Conservation (phyloP, 2,888 invertebrate species). For the Acanthococcus lagerstroemiae region DNA sequence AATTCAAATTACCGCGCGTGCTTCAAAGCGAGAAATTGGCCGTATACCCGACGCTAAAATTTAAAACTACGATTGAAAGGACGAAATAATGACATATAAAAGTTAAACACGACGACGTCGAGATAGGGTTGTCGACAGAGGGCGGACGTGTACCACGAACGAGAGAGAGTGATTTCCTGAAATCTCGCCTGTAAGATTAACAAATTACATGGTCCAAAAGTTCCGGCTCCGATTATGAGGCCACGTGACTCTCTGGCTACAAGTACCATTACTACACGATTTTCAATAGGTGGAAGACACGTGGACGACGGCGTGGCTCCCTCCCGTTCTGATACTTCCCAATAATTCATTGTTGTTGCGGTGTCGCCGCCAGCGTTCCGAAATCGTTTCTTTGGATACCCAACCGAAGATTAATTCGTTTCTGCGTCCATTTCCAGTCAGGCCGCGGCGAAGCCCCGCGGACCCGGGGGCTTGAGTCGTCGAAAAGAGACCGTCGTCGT, state of each 20-base stretch:
- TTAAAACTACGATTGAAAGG: not conserved
- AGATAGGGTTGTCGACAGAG: not conserved
- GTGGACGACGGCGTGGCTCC: not conserved
- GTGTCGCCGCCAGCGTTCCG: conserved; percentile 13
- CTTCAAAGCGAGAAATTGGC: not conserved
- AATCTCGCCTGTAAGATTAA: conserved; percentile 32
- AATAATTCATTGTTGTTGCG: conserved; percentile 17
- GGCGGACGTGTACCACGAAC: conserved; percentile 4
- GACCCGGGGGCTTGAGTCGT: no score
- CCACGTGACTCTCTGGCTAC: conserved; percentile 19
- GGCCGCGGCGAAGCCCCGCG: no score
- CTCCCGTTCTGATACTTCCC: not conserved
- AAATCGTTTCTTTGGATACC: conserved; percentile 13
- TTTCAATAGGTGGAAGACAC: conserved; percentile 12
- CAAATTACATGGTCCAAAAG: conserved; percentile 31
- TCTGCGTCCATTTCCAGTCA: no score
- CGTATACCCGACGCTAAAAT: not conserved
- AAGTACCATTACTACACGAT: conserved; percentile 10
- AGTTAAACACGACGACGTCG: not conserved
- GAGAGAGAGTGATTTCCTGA: conserved; percentile 13
- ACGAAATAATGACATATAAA: not conserved
- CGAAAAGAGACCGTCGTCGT: no score
- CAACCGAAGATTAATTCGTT: no score
- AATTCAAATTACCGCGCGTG: no score
- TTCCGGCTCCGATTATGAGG: conserved; percentile 22